Conservation (phyloP, 2,113 vertebrate species). For the Pelvicachromis taeniatus region DNA sequence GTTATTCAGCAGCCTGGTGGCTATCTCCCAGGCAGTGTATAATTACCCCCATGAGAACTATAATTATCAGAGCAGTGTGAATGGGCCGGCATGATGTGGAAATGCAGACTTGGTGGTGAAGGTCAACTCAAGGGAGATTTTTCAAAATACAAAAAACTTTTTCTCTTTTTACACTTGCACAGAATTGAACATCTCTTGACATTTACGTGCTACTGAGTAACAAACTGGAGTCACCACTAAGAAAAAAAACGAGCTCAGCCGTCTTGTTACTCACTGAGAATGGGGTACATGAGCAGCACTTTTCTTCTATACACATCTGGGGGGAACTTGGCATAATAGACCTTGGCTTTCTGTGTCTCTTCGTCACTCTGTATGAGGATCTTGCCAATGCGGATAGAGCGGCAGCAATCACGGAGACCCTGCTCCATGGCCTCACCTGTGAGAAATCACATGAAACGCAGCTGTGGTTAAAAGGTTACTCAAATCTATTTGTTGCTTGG, state of each 20-base stretch:
- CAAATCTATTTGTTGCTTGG: background rate
- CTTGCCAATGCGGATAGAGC: conserved; percentile 95
- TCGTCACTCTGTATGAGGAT: conserved; percentile 98
- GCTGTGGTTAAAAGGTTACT: background rate
- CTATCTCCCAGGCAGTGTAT: conserved; percentile 64
- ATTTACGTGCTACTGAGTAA: background rate
- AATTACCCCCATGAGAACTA: conserved; percentile 71
- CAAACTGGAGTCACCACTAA: background rate
- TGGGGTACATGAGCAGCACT: conserved; percentile 97
- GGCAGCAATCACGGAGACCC: conserved; percentile 92
- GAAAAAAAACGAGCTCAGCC: background rate
- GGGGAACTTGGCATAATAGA: conserved; percentile 97
- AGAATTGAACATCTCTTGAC: conserved; percentile 27
- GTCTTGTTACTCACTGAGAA: conserved; percentile 84
- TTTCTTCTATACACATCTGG: conserved; percentile 94
- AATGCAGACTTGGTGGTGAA: conserved; percentile 54
- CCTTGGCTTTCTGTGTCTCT: conserved; percentile 95
- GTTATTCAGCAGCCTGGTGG: conserved; percentile 72
- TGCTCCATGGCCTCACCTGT: conserved; percentile 97
- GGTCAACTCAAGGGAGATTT: conserved; percentile 63
- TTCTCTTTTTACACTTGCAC: conserved; percentile 12
- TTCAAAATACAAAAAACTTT: conserved; percentile 23
- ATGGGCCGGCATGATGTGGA: conserved; percentile 61
- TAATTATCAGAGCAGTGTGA: conserved; percentile 74
- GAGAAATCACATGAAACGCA: background rate